Base-by-base conservation (phyloP, 2,797 vertebrate genomes). In the Chelon auratus region DNA sequence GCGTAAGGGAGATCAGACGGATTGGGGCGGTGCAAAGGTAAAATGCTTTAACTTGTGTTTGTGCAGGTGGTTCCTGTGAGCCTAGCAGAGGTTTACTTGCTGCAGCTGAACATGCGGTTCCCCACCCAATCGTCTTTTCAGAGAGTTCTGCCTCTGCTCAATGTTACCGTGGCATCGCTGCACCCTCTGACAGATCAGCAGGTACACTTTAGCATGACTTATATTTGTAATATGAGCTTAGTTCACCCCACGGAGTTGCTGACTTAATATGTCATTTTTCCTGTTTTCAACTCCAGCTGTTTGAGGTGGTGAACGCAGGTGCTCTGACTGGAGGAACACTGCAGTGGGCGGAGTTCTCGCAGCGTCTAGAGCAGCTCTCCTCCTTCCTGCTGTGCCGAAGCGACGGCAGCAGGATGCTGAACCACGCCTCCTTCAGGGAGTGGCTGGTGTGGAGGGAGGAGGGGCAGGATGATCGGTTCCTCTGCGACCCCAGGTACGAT, bases 361-460 rank as follows among this genome's bases (percentile, higher is more conserved):
- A 97, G 87, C 96, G 97, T 39, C 93, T 97, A 93, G 97, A 99
- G 82, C 97, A 97, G 89, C 96, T 99, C 43, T 96, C 96, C 51
- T 95, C 97, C 68, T 97, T 99, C 93, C 93, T 99, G 85, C 94
- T 96, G 85, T 95, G 94, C 81, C 94, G 96, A 58, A 94, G 95
- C 61, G 97, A 99, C 30, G 96, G 97, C 90, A 96, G 96, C 14
- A 93, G 97, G 78, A 98, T 98, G 97, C 96, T 99, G 59, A 96
- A 95, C 81, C 97, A 99, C 72, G 96, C 97, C 70, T 98, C 98
- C 78, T 99, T 99, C 90, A 95, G 97, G 84, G 98, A 99, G 75
- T 99, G 98, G 98, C 94, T 99, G 66, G 95, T 98, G 81, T 99
- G 98, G 98, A 95, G 98, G 91, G 97, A 98, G 89, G 97, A 99